Conservation (phyloP, 2,113 vertebrate genomes). For the Dolichallabes microphthalmus region DNA sequence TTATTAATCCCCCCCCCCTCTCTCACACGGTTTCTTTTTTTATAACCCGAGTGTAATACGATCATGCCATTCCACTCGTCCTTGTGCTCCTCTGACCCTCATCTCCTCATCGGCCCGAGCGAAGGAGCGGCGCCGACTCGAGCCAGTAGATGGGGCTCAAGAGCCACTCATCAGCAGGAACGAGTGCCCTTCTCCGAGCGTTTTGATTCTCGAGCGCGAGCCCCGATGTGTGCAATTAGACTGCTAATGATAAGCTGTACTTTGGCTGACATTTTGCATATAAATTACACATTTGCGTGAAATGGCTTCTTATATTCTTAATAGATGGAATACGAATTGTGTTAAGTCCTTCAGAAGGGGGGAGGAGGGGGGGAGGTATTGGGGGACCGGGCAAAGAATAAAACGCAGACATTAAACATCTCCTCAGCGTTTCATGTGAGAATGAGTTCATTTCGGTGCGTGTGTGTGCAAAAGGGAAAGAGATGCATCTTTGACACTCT, state of each 20-base stretch:
- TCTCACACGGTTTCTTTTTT: background rate
- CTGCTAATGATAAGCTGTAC: conserved; percentile 57
- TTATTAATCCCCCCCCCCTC: no score
- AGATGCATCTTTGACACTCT: conserved; percentile 5
- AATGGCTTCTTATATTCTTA: conserved; percentile 57
- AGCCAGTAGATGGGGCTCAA: conserved; percentile 62
- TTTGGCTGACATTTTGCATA: conserved; percentile 61
- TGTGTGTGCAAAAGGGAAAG: background rate
- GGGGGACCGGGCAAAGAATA: conserved; percentile 38
- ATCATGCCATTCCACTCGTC: background rate
- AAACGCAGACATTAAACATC: conserved; percentile 46
- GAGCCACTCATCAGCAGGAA: conserved; percentile 36
- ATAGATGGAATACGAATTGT: conserved; percentile 57
- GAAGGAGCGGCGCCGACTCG: background rate
- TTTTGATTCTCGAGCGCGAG: conserved; percentile 51
- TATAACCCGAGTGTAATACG: background rate
- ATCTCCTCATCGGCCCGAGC: background rate
- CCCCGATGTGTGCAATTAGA: conserved; percentile 61
- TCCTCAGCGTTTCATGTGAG: conserved; percentile 35
- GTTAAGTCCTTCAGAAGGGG: conserved; percentile 42
- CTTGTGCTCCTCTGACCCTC: background rate
- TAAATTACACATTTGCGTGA: conserved; percentile 59
- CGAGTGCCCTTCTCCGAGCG: conserved; percentile 38
- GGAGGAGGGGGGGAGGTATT: background rate
- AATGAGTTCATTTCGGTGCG: conserved; percentile 5